phyloP scores from a whole-genome alignment of 2,113 vertebrate species.

The Microcebus jonahi region DNA sequence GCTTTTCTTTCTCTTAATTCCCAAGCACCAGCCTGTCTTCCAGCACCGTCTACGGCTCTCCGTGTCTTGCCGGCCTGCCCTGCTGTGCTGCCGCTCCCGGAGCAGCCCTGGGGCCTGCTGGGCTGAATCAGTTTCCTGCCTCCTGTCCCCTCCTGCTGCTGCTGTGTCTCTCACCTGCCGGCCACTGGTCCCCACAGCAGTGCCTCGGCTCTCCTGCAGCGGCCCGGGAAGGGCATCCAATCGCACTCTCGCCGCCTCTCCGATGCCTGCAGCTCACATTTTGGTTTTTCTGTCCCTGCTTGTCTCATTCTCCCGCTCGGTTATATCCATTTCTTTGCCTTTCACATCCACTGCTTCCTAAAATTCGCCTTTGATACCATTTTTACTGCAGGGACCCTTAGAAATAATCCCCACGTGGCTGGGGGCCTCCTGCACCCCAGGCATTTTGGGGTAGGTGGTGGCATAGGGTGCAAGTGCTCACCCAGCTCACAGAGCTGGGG shows the following conservation, averaged over 20 bases:
- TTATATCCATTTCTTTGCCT: no score
- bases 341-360: not conserved
- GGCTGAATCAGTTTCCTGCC: no score
- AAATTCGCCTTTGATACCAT: not conserved
- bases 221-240: not conserved
- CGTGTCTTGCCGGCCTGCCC: not conserved
- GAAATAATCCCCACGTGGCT: fast-evolving
- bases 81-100: not conserved
- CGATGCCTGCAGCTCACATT: fast-evolving
- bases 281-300: not conserved
- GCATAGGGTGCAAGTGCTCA: not conserved
- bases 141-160: not conserved
- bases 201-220: fast-evolving
- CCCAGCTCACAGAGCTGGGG: not conserved
- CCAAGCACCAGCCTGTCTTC: not conserved
- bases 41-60: not conserved
- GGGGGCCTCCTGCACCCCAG: no score
- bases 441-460: no score
- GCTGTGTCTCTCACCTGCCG: not conserved
- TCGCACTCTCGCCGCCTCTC: not conserved
- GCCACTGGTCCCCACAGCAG: fast-evolving
- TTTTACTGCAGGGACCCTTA: not conserved
- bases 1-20: not conserved
- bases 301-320: not conserved
- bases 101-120: no score